Evolutionary conservation across 2,888 invertebrate genomes (phyloP).

Genomic region (Coelinius sp.): DNA sequence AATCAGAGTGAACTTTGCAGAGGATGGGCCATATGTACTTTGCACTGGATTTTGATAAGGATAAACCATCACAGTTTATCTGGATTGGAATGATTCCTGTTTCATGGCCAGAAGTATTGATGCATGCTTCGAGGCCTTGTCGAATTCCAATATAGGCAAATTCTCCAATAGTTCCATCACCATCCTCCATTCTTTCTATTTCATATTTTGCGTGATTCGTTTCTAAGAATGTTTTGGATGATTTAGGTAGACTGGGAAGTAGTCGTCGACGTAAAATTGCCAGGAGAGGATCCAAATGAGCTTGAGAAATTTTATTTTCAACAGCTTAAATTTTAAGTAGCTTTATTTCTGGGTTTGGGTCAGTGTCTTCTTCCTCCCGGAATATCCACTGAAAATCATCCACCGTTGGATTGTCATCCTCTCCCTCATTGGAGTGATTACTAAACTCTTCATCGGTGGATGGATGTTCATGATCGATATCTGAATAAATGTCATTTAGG

Average conservation of each 20-base stretch:
- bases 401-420: too few relatives aligned
- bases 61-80: constrained; percentile 22
- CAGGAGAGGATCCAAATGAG: constrained; percentile 36
- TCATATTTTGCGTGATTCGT: constrained; percentile 30
- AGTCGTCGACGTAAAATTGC: constrained; percentile 35
- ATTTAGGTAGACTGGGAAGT: constrained; percentile 36
- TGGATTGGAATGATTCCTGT: background rate
- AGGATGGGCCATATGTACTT: constrained; percentile 32
- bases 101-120: background rate
- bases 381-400: too few relatives aligned
- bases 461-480: too few relatives aligned
- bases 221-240: constrained; percentile 39
- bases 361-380: too few relatives aligned
- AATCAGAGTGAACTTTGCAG: constrained; percentile 22
- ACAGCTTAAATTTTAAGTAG: too few relatives aligned
- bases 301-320: constrained; percentile 26
- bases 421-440: too few relatives aligned
- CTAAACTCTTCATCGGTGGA: too few relatives aligned
- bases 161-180: constrained; percentile 29
- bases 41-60: constrained; percentile 27
- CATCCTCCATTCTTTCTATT: constrained; percentile 31
- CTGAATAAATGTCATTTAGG: too few relatives aligned
- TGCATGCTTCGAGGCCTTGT: background rate
- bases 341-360: too few relatives aligned
- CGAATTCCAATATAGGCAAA: constrained; percentile 39